phyloP scores from a whole-genome alignment of 2,888 invertebrate genomes.

The Psylliodes chrysocephalus region DNA sequence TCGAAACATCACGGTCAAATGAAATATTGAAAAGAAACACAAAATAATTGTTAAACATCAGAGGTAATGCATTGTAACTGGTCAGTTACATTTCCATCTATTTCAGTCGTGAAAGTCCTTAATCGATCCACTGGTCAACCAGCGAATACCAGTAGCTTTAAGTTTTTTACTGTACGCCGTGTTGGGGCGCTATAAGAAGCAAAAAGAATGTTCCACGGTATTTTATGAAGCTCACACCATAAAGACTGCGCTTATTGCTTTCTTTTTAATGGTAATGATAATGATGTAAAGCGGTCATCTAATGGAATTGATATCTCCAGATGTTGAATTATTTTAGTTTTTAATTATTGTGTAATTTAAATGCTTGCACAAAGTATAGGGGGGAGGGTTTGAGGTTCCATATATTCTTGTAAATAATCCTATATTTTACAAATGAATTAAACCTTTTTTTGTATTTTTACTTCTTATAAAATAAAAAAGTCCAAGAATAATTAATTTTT shows the following conservation, averaged over 20 bases:
- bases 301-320: neutral
- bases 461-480: too few relatives aligned
- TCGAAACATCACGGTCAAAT: too few relatives aligned
- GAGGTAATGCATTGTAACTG: neutral
- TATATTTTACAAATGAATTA: too few relatives aligned
- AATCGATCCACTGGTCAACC: slow-evolving; percentile 19
- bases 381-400: too few relatives aligned
- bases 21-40: too few relatives aligned
- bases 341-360: too few relatives aligned
- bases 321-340: too few relatives aligned
- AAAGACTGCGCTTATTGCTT: slow-evolving; percentile 33
- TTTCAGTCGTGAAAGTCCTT: neutral
- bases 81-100: neutral
- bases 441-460: too few relatives aligned
- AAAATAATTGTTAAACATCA: too few relatives aligned
- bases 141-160: slow-evolving; percentile 40
- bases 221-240: slow-evolving; percentile 42
- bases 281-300: neutral
- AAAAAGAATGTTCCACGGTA: slow-evolving; percentile 39
- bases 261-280: slow-evolving; percentile 16
- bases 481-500: too few relatives aligned
- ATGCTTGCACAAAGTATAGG: too few relatives aligned
- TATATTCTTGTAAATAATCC: too few relatives aligned
- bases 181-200: slow-evolving; percentile 35
- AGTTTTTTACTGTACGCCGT: slow-evolving; percentile 36